Evolutionary conservation across 2,888 invertebrate genomes (phyloP), one percentile per base, ranked within the genome.

Genomic region (Odontomyia ornata): DNA sequence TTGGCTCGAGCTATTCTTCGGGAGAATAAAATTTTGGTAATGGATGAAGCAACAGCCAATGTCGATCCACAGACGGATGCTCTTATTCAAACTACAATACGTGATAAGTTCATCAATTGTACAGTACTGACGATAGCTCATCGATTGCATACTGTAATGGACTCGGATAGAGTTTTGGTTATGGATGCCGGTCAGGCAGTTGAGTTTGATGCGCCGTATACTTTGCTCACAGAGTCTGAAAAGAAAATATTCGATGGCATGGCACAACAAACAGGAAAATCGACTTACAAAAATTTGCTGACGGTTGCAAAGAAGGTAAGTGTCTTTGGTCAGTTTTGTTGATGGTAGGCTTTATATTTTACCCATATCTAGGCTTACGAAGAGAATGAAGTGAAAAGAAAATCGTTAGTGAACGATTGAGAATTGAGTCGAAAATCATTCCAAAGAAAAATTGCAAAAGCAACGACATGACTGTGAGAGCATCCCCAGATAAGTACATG

Each of bases 21-120:
- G 28, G 93, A 93, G 80, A 96, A 96, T 85, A 91, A 91, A 80
- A 93, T 97, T 80, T 89, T 97, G 0, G 93, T 97, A 80, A 89
- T 97, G 81, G 97, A 97, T 84, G 97, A 97, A 86, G 97, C 97
- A n/a, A 97, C 97, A 0, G 96, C 97, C 1, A 97, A 96, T 84
- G 95, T 97, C 7, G 96, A 97, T 87, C 95, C 94, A 11, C 93
- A 93, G 81, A 96, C 96, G 0, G 96, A 96, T 87, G 89, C 89
- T 2, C 87, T 96, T 52, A 96, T 96, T 83, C 96, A 96, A 85
- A 89, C 89, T 52, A 93, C 95, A 1, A 95, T 96, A 67, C 87
- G 94, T 75, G 88, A 88, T 73, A 93, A 94, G 85, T 96, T 96
- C 84, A 88, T 85, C n/a, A 84, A 90, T 9, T 96, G 95, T 85